Evolutionary conservation across 35 echinoderm and acorn worm species (phyloP).

Genomic region (Acanthaster planci): DNA sequence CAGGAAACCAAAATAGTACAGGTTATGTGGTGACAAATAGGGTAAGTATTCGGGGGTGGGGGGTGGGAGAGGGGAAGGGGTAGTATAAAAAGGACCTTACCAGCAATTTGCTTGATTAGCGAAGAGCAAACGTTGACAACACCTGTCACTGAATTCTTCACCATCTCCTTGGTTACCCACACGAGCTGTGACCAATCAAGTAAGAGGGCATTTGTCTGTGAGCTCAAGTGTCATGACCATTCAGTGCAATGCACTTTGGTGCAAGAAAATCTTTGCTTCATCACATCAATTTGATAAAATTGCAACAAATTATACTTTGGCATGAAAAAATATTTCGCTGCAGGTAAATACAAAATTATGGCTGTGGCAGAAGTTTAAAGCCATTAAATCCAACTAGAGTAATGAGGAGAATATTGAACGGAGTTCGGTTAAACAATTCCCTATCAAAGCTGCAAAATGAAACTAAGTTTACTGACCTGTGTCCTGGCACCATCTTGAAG

Average conservation of each 20-base stretch:
- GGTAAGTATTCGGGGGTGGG: too few species aligned
- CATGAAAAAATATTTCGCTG: too few species aligned
- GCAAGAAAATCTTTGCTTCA: too few species aligned
- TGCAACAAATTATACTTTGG: too few species aligned
- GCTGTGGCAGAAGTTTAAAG: background rate
- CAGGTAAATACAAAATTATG: background rate
- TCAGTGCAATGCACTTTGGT: background rate
- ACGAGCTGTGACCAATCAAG: slow-evolving; percentile 56
- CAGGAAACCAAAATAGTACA: too few species aligned
- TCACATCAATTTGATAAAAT: too few species aligned
- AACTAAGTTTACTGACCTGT: slow-evolving; percentile 57
- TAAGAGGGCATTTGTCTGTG: too few species aligned
- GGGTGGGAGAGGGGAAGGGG: too few species aligned
- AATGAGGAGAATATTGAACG: background rate
- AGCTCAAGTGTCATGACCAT: too few species aligned
- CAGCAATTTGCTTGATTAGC: slow-evolving; percentile 91
- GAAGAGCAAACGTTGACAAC: slow-evolving; percentile 83
- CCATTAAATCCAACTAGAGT: background rate
- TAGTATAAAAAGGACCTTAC: slow-evolving; percentile 36
- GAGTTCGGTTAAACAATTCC: background rate
- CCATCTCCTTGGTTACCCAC: slow-evolving; percentile 87
- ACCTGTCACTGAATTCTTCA: slow-evolving; percentile 77
- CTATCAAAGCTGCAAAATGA: background rate
- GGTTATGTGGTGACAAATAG: too few species aligned
- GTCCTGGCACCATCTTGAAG: slow-evolving; percentile 65